Conservation (phyloP, 2,113 vertebrate species). For the Cyphomyrus plagiostoma region DNA sequence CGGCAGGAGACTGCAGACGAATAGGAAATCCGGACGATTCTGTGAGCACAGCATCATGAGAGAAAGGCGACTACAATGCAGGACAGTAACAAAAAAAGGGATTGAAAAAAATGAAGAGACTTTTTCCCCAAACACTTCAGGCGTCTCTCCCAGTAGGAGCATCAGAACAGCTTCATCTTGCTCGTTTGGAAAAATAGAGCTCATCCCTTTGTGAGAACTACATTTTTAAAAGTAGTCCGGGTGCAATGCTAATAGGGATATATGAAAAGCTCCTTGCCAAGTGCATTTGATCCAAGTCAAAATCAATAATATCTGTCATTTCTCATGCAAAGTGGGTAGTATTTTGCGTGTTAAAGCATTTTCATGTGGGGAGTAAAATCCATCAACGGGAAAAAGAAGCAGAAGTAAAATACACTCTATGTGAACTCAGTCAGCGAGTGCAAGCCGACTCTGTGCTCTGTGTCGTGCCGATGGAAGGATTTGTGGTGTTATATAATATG, state of each 20-base stretch:
- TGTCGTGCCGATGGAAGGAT: neutral
- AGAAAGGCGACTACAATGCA: neutral
- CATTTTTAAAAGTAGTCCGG: neutral
- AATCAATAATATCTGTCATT: constrained; percentile 13
- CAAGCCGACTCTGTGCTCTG: neutral
- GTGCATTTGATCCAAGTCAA: neutral
- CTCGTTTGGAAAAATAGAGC: neutral
- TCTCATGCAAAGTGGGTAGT: neutral
- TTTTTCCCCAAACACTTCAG: neutral
- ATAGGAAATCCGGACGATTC: neutral
- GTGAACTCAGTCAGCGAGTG: neutral
- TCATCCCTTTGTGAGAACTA: neutral
- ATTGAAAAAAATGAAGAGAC: neutral
- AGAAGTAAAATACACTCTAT: neutral
- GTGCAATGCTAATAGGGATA: neutral
- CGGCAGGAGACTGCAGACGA: no score
- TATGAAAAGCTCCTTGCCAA: neutral
- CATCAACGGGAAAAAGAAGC: neutral
- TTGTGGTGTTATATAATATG: neutral
- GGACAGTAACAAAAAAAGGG: neutral
- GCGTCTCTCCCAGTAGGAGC: neutral
- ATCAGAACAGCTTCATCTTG: neutral
- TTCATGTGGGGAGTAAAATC: neutral
- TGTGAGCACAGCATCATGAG: neutral
- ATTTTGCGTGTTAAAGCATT: neutral